phyloP scores from a whole-genome alignment of 2,113 vertebrate species.

The Mungos mungo region DNA sequence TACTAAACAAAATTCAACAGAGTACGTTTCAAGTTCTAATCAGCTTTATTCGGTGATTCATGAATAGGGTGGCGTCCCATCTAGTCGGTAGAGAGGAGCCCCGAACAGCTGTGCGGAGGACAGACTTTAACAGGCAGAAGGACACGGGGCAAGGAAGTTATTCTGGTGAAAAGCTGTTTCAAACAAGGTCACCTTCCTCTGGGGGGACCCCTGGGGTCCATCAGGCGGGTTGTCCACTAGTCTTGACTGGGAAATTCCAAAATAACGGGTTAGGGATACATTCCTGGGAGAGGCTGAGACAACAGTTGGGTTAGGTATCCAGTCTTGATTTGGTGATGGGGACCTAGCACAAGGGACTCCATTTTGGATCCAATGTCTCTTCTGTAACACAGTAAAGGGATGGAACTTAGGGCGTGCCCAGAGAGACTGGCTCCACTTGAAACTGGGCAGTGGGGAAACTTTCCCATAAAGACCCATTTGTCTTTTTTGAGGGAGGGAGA shows the following conservation, averaged over 20 bases:
- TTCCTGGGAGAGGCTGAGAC: neutral
- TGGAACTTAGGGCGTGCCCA: rapidly evolving
- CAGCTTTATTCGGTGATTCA: neutral
- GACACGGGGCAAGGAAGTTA: neutral
- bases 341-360: neutral
- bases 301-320: neutral
- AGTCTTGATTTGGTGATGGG: neutral
- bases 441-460: neutral
- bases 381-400: neutral
- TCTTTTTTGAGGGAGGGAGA: neutral
- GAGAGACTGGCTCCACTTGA: neutral
- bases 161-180: neutral
- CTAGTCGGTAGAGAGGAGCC: neutral
- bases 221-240: neutral
- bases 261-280: neutral
- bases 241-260: neutral
- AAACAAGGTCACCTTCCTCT: neutral
- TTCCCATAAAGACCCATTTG: neutral
- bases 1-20: neutral
- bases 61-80: neutral
- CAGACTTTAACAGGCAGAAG: neutral
- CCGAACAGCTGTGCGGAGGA: neutral
- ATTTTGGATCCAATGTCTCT: neutral
- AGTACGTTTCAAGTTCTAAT: neutral
- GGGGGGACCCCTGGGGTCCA: neutral